phyloP scores from a whole-genome alignment of 2,888 invertebrate genomes.

The Acronicta aceris region DNA sequence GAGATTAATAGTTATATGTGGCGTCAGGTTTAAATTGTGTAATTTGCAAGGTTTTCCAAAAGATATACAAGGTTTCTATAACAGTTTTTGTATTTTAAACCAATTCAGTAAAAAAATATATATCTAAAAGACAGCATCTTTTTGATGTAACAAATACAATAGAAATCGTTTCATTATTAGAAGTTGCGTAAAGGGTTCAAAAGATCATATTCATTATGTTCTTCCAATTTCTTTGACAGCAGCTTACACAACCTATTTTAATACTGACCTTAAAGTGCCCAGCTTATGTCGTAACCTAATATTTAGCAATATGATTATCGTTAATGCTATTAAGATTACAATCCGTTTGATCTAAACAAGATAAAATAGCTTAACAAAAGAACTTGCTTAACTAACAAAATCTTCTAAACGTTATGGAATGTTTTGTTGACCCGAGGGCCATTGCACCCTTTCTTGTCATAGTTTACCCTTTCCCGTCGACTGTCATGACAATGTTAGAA shows the following conservation, averaged over 20 bases:
- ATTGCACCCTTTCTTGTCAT: conserved; percentile 64
- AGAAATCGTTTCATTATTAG: conserved; percentile 8
- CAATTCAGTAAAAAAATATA: too few relatives aligned
- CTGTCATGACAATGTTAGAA: conserved; percentile 68
- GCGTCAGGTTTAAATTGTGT: conserved; percentile 6
- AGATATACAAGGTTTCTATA: too few relatives aligned
- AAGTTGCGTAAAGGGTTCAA: conserved; percentile 31
- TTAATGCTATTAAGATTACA: conserved; percentile 65
- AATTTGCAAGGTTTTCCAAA: background rate
- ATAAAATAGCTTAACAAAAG: conserved; percentile 59
- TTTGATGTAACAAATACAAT: background rate
- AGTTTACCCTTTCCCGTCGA: conserved; percentile 61
- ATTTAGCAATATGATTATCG: conserved; percentile 64
- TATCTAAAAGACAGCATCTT: too few relatives aligned
- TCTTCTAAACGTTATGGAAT: conserved; percentile 68
- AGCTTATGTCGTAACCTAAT: conserved; percentile 49
- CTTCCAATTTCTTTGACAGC: conserved; percentile 32
- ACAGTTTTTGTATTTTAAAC: too few relatives aligned
- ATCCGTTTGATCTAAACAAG: conserved; percentile 64
- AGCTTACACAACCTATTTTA: conserved; percentile 40
- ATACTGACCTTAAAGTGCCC: conserved; percentile 49
- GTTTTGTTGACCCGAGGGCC: conserved; percentile 66
- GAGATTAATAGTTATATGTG: conserved; percentile 28
- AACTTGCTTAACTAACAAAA: conserved; percentile 62
- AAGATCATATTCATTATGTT: conserved; percentile 18